Evolutionary conservation across 2,888 invertebrate species (phyloP), one percentile per base, ranked within the genome.

Genomic region (Standfussiana lucernea): DNA sequence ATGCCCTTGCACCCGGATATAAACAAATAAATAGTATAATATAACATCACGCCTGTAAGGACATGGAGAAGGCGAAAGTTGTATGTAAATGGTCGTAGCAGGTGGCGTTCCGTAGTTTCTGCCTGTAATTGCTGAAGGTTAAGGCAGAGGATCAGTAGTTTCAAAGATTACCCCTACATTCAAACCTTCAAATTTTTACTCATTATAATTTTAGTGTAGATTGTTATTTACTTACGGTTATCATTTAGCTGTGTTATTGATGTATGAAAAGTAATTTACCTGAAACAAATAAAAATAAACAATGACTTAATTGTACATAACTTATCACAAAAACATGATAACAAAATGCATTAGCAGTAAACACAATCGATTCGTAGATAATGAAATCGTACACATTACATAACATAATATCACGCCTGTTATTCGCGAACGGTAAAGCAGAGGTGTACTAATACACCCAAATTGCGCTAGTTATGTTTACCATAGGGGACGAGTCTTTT

Each of bases 1-100:
- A 6, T 24, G 42, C 70, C 81, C 80, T 81, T 77, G 74, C 50
- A 66, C 35, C 62, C 68, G 10, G 78, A 64, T 78, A 81, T 81
- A 11, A 73, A 72, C 50, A 62, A 84, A 74, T 80, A 79, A 67
- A 79, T 45, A 1, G 32, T 61, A 80, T 69, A 69, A 73, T 35
- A 28, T 50, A 18, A 24, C 35, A 61, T 61, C 35, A 5, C 35
- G 24, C 2, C 61, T 37, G 6, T 24, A n/a, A 62, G 28, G 28
- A 56, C 15, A 7, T 15, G 11, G 50, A 50, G 10, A 50, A 50
- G 50, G 53, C n/a, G 6, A n/a, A 53, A 53, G 2, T 13, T 13
- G 53, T 53, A 53, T 53, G 5, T n/a, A 53, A n/a, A n/a, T 13
- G n/a, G 13, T 53, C 24, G 21, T 50, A 53, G 53, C n/a, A 53